Evolutionary conservation across 1,140 invertebrate genomes (phyloP).

Genomic region (Brachionus asplanchnoidis): DNA sequence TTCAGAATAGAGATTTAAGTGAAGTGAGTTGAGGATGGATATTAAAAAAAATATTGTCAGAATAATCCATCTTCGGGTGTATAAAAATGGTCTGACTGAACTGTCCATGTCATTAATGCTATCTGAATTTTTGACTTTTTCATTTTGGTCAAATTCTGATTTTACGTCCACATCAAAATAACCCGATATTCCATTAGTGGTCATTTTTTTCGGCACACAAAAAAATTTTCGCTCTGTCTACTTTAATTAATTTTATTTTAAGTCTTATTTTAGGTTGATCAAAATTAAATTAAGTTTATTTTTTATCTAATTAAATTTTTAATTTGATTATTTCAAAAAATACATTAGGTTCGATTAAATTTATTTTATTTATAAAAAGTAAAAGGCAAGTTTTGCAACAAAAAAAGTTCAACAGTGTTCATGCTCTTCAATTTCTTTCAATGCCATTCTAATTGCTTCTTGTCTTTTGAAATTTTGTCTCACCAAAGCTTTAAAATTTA

Average conservation of each 20-base stretch:
- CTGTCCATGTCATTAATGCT: background rate
- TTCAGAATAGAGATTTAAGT: constrained; percentile 60
- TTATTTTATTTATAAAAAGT: background rate
- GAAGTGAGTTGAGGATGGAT: constrained; percentile 78
- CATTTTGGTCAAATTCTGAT: background rate
- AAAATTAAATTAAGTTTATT: background rate
- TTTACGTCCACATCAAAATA: background rate
- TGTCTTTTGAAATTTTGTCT: constrained; percentile 21
- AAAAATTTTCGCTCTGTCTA: background rate
- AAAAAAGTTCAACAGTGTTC: background rate
- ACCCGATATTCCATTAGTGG: background rate
- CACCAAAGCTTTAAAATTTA: background rate
- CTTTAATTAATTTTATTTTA: constrained; percentile 6
- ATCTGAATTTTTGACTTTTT: background rate
- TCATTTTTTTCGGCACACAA: background rate
- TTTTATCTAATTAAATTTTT: background rate
- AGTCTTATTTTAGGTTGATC: background rate
- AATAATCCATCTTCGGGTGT: constrained; percentile 72
- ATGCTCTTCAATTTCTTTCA: constrained; percentile 22
- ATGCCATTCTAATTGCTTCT: background rate
- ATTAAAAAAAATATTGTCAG: constrained; percentile 79
- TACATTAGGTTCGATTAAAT: background rate
- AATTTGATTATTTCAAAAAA: background rate
- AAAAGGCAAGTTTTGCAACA: background rate
- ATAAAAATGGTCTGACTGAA: background rate